A percentile compares a stretch with the other conserved stretches of the same genome.
Evolutionary conservation across 2,888 invertebrate species (phyloP).

Genomic region (Andrena hattorfiana): DNA sequence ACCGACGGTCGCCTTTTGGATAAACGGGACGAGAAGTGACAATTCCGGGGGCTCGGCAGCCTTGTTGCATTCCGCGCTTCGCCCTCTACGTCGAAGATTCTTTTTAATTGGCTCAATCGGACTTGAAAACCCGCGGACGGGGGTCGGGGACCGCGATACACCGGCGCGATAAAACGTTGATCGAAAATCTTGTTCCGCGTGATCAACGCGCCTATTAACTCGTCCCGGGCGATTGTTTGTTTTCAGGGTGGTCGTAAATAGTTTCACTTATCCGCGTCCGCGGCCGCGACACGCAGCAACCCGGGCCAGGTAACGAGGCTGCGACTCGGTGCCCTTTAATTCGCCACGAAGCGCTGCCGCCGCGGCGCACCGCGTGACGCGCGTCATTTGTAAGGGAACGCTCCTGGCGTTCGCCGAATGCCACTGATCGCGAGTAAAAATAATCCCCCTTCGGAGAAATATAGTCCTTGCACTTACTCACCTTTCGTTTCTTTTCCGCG

Average conservation of each 20-base stretch:
- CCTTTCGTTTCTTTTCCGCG: background rate
- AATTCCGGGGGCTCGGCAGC: conserved; percentile 15
- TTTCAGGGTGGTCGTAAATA: conserved; percentile 56
- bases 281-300: conserved; percentile 5
- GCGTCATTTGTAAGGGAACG: conserved; percentile 42
- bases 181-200: conserved; percentile 61
- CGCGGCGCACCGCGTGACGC: conserved; percentile 19
- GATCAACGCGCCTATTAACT: conserved; percentile 62
- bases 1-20: conserved; percentile 7
- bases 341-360: conserved; percentile 27
- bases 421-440: background rate
- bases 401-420: background rate
- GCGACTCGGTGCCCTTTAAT: conserved; percentile 45
- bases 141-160: conserved; percentile 29
- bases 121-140: conserved; percentile 27
- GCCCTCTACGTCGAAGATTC: conserved; percentile 39
- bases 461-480: background rate
- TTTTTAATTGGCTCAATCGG: conserved; percentile 55
- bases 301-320: conserved; percentile 37
- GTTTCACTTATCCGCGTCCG: conserved; percentile 54
- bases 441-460: background rate
- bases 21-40: conserved; percentile 38
- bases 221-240: conserved; percentile 51
- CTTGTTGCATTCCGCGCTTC: conserved; percentile 36
- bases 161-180: conserved; percentile 52